Conservation (phyloP, 2,113 vertebrate species). For the Phyllostomus hastatus region DNA sequence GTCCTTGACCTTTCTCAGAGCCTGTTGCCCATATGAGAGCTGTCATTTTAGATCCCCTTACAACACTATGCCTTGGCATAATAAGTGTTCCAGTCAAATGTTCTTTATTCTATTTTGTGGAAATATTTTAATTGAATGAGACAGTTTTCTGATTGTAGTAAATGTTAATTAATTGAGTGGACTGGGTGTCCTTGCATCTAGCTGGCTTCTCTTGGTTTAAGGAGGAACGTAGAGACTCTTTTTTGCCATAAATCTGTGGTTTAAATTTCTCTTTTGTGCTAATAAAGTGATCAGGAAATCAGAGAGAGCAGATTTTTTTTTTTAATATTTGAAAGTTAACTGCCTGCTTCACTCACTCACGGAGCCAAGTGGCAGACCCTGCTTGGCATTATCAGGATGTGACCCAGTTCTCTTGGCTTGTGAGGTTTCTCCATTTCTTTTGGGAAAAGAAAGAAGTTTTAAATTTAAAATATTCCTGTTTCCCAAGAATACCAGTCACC, state of each 20-base stretch:
- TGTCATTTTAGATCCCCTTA: constrained; percentile 2
- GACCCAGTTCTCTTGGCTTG: constrained; percentile 65
- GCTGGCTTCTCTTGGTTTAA: constrained; percentile 49
- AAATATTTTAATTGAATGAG: constrained; percentile 71
- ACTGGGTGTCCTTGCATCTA: constrained; percentile 62
- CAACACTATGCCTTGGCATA: background rate
- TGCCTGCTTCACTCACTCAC: constrained; percentile 32
- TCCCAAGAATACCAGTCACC: constrained; percentile 19
- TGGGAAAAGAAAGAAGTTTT: constrained; percentile 37
- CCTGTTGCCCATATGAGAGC: background rate
- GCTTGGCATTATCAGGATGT: constrained; percentile 12
- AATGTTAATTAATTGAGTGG: constrained; percentile 75
- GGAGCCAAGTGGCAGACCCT: constrained; percentile 38
- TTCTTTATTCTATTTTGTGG: constrained; percentile 37
- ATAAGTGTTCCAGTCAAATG: background rate
- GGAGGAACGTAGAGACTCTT: constrained; percentile 35
- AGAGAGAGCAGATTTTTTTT: constrained; percentile 59
- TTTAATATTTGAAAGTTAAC: constrained; percentile 44
- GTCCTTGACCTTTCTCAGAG: background rate
- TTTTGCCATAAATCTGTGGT: constrained; percentile 34
- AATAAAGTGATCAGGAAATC: constrained; percentile 46
- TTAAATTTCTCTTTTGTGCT: constrained; percentile 65
- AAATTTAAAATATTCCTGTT: constrained; percentile 28
- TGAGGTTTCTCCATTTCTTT: constrained; percentile 15
- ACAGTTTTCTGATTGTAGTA: constrained; percentile 69